Evolutionary conservation across 2,888 invertebrate species (phyloP).

Genomic region (Elegia similella): DNA sequence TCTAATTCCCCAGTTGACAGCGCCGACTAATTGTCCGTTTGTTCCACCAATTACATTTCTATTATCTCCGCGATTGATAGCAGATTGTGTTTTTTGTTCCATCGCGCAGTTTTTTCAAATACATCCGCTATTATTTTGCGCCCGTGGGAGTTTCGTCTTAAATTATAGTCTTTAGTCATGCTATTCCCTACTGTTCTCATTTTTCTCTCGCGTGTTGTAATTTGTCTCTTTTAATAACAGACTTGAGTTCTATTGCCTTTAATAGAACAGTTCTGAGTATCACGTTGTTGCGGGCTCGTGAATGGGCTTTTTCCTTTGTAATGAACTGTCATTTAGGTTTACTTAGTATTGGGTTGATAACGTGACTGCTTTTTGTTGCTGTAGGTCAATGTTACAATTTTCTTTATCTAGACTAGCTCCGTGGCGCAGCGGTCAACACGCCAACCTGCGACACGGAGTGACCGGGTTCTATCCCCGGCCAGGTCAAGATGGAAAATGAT

Average conservation of each 20-base stretch:
- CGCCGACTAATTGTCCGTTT: constrained; percentile 16
- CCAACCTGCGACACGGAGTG: too few species aligned
- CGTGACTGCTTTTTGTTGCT: background rate
- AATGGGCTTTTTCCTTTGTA: background rate
- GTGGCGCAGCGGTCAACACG: too few species aligned
- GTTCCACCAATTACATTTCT: constrained; percentile 18
- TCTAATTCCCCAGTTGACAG: constrained; percentile 2
- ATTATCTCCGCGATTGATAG: constrained; percentile 26
- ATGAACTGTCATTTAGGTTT: background rate
- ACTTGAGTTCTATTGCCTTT: constrained; percentile 20
- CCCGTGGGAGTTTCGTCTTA: constrained; percentile 25
- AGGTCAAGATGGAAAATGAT: too few species aligned
- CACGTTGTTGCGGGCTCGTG: background rate
- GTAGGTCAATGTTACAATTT: too few species aligned
- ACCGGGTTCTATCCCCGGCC: too few species aligned
- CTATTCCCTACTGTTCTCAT: constrained; percentile 18
- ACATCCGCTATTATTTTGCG: constrained; percentile 21
- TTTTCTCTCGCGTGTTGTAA: constrained; percentile 33
- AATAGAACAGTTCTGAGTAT: constrained; percentile 4
- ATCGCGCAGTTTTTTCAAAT: constrained; percentile 19
- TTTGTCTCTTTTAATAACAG: constrained; percentile 33
- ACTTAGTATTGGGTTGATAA: background rate
- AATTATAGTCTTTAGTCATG: constrained; percentile 24
- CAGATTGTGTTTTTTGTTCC: constrained; percentile 19
- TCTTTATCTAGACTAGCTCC: too few species aligned